These are phyloP conservation scores for Lycia hirtaria DNA, from an alignment of 2,888 invertebrate genomes.

Conservation along the genomic window DNA sequence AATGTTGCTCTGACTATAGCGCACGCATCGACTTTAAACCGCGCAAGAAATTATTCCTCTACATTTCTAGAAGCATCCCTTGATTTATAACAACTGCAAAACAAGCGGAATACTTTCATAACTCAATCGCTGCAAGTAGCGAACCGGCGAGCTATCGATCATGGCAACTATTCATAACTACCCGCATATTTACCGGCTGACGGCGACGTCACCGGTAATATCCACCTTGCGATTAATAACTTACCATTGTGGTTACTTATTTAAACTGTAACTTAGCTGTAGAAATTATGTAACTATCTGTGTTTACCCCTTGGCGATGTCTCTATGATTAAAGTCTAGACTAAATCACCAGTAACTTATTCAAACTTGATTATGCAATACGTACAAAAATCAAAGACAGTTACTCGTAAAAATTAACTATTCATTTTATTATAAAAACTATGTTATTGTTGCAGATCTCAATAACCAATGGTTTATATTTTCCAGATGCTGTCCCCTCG, in stretches of 20 bases:
- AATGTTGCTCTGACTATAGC: no score
- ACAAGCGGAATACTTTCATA: constrained; percentile 62
- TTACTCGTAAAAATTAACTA: no score
- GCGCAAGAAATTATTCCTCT: neutral
- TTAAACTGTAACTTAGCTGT: neutral
- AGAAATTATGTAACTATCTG: neutral
- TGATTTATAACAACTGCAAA: constrained; percentile 50
- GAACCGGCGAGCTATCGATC: constrained; percentile 64
- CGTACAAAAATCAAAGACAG: no score
- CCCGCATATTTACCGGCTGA: constrained; percentile 70
- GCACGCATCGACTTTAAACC: neutral
- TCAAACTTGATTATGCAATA: neutral
- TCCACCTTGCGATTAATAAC: constrained; percentile 65
- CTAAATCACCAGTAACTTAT: neutral
- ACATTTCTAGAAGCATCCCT: constrained; percentile 17
- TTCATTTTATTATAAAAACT: neutral
- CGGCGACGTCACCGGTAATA: constrained; percentile 71
- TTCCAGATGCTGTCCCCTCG: constrained; percentile 83
- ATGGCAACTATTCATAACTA: constrained; percentile 67
- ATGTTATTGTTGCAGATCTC: neutral
- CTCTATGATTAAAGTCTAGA: neutral
- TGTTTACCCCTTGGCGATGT: neutral
- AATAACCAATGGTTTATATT: constrained; percentile 10
- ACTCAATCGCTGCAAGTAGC: constrained; percentile 65
- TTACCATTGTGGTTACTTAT: constrained; percentile 40